phyloP scores from a whole-genome alignment of 2,797 vertebrate species.

The Amblyraja radiata region DNA sequence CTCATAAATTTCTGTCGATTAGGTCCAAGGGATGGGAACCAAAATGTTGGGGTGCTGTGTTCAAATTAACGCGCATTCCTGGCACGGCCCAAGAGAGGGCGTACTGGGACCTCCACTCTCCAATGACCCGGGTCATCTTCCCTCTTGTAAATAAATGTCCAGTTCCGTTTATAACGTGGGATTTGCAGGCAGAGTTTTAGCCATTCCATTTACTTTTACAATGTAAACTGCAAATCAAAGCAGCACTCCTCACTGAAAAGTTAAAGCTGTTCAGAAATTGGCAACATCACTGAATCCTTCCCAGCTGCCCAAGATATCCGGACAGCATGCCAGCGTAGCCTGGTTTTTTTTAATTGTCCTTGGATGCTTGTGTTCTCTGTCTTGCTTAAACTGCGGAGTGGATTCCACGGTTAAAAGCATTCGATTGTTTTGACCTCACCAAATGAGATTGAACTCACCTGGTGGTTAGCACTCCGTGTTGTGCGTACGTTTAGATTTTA shows the following conservation, averaged over 20 bases:
- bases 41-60: background rate
- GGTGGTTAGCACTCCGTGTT: background rate
- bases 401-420: background rate
- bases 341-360: background rate
- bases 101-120: background rate
- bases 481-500: background rate
- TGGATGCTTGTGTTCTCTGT: background rate
- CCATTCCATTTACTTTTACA: background rate
- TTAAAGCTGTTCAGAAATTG: slow-evolving; percentile 5
- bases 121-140: background rate
- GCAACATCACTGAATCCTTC: background rate
- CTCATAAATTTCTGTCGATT: background rate
- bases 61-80: background rate
- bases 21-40: background rate
- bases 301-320: slow-evolving; percentile 1
- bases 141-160: background rate
- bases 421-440: background rate
- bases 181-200: background rate
- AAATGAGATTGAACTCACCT: background rate
- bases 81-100: background rate
- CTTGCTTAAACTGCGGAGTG: background rate
- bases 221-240: background rate
- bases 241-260: background rate
- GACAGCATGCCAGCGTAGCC: background rate
- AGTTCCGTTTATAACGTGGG: background rate